A percentile compares a stretch with the other conserved stretches of the same genome.
Conservation (phyloP, 2,113 vertebrate genomes). For the Sclerurus mexicanus region DNA sequence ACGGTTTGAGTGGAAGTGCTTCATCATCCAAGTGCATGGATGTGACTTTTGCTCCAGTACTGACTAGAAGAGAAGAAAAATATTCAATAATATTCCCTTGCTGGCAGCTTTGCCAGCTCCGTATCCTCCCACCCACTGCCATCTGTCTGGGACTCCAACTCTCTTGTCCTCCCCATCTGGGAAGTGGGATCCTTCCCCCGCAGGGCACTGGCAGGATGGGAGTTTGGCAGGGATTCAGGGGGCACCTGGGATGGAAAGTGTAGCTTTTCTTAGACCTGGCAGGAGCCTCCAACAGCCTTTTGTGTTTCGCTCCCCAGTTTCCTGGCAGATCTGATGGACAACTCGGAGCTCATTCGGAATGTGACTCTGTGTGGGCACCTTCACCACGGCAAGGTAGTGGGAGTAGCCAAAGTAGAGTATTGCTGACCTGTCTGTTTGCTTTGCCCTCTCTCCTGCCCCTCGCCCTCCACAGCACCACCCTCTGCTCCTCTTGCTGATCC, state of each 20-base stretch:
- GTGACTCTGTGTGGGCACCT: slow-evolving; percentile 97
- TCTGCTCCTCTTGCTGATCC: neutral
- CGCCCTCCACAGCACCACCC: neutral
- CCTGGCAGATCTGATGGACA: slow-evolving; percentile 97
- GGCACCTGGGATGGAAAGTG: neutral
- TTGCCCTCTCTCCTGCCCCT: neutral
- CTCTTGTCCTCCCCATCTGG: slow-evolving; percentile 46
- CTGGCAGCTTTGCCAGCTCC: slow-evolving; percentile 29
- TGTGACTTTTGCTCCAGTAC: slow-evolving; percentile 33
- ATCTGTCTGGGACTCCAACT: slow-evolving; percentile 56
- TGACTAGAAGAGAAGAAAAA: slow-evolving; percentile 17
- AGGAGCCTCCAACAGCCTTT: slow-evolving; percentile 44
- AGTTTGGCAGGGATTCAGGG: slow-evolving; percentile 24
- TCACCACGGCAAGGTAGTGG: slow-evolving; percentile 92
- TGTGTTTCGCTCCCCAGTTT: slow-evolving; percentile 78
- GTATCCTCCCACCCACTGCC: slow-evolving; percentile 44
- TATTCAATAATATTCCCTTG: neutral
- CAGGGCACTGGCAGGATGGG: slow-evolving; percentile 27
- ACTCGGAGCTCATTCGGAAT: slow-evolving; percentile 94
- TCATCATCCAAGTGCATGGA: neutral
- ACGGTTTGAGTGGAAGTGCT: neutral
- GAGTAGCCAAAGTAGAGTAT: rapidly evolving
- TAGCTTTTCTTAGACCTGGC: slow-evolving; percentile 33
- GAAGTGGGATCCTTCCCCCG: slow-evolving; percentile 44
- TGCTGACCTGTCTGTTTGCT: neutral